Percentiles rank a stretch among this genome's conserved stretches.
These are phyloP conservation scores for Pseudachorutes palmiensis DNA, from an alignment of 1,140 invertebrate genomes.

Conservation along the genomic window DNA sequence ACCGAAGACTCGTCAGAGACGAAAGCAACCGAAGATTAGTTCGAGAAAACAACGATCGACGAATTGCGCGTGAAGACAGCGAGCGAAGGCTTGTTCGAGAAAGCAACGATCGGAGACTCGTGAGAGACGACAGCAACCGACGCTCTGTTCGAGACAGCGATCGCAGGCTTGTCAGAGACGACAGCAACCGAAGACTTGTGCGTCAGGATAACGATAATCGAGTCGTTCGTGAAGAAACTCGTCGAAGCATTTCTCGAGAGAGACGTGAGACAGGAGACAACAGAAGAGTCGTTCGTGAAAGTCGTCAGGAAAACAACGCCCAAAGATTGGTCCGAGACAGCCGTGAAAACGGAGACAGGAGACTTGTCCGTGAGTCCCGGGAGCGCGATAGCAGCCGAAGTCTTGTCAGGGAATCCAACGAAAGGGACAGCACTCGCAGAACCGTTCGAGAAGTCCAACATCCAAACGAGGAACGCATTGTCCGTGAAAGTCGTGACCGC, in stretches of 20 bases:
- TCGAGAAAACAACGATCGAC: neutral
- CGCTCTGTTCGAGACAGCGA: neutral
- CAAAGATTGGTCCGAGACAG: constrained; percentile 23
- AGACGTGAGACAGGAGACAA: neutral
- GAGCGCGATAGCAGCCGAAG: neutral
- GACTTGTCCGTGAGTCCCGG: constrained; percentile 13
- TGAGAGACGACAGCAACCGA: neutral
- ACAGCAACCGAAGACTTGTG: neutral
- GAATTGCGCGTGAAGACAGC: constrained; percentile 5
- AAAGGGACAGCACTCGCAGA: neutral
- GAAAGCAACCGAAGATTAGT: neutral
- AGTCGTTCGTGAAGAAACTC: too few relatives aligned
- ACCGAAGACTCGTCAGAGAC: neutral
- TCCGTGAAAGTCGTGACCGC: constrained; percentile 18
- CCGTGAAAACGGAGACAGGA: constrained; percentile 3
- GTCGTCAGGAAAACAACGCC: neutral
- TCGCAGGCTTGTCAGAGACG: too few relatives aligned
- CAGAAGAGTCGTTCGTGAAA: neutral
- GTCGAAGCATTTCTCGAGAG: neutral
- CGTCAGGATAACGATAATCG: too few relatives aligned
- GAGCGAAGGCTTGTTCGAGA: constrained; percentile 3
- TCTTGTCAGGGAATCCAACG: neutral
- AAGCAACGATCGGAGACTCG: neutral
- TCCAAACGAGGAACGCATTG: constrained; percentile 10
- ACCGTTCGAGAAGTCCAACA: constrained; percentile 17